phyloP scores from a whole-genome alignment of 1,140 invertebrate genomes.

The Saccostrea glomerata region DNA sequence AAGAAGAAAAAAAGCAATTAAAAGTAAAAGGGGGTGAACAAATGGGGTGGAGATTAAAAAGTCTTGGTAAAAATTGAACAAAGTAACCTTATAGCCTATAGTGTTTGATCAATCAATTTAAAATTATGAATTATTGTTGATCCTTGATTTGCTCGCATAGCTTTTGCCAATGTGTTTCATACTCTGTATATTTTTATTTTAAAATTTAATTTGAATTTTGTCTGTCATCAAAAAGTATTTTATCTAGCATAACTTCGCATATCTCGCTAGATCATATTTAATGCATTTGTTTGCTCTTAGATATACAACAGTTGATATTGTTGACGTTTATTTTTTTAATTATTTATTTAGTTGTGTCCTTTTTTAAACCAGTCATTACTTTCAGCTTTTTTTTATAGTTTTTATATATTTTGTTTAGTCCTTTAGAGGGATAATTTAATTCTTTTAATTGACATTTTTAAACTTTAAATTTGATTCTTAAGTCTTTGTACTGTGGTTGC shows the following conservation, averaged over 20 bases:
- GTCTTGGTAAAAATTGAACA: not conserved
- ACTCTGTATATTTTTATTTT: constrained; percentile 11
- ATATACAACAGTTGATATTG: not conserved
- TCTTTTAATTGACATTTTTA: too few relatives aligned
- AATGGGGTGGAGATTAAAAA: too few relatives aligned
- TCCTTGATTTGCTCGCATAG: constrained; percentile 10
- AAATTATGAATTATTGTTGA: constrained; percentile 5
- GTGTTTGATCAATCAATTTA: constrained; percentile 6
- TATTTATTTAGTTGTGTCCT: too few relatives aligned
- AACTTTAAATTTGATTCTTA: too few relatives aligned
- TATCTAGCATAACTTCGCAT: not conserved
- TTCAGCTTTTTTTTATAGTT: too few relatives aligned
- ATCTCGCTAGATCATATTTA: constrained; percentile 1
- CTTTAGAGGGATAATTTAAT: too few relatives aligned
- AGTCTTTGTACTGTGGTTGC: too few relatives aligned
- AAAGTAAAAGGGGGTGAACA: not conserved
- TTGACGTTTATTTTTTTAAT: not conserved
- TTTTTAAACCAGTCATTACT: too few relatives aligned
- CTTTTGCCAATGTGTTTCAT: not conserved
- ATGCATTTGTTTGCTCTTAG: not conserved
- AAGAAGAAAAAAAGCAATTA: not conserved
- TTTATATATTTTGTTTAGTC: too few relatives aligned
- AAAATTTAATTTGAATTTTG: constrained; percentile 17
- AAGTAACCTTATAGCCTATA: not conserved
- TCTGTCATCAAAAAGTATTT: constrained; percentile 8